A percentile compares a stretch with the other conserved stretches of the same genome.
phyloP scores from a whole-genome alignment of 2,797 vertebrate genomes.

The Epinephelus coioides region DNA sequence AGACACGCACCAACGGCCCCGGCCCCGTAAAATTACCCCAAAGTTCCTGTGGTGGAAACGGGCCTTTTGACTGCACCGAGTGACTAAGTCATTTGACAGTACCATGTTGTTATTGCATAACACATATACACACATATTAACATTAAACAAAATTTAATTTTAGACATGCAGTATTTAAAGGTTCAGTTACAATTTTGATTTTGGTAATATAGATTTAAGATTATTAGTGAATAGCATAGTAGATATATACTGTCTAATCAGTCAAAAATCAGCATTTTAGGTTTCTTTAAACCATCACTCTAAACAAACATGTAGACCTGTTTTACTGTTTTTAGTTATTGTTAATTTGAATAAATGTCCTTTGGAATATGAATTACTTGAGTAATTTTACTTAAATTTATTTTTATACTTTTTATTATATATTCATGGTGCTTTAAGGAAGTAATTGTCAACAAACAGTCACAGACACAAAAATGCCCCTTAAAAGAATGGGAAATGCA shows the following conservation, averaged over 20 bases:
- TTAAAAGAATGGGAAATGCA: neutral
- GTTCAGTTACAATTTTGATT: neutral
- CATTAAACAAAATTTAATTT: no score
- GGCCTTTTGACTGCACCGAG: no score
- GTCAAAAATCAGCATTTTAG: neutral
- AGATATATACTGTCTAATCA: no score
- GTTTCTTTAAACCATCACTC: neutral
- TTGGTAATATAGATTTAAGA: neutral
- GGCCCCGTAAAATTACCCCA: no score
- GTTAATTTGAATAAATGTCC: neutral
- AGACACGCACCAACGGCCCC: no score
- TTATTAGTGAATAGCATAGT: neutral
- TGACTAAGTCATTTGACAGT: no score
- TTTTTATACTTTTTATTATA: no score
- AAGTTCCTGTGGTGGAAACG: no score
- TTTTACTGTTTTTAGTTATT: neutral
- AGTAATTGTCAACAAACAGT: neutral
- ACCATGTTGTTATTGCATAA: no score
- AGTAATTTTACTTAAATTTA: neutral
- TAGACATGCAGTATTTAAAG: neutral
- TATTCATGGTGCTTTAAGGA: neutral
- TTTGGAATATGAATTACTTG: neutral
- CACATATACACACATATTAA: neutral
- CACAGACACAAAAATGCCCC: neutral
- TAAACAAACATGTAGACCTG: neutral